These are phyloP conservation scores for Automeris io DNA, from an alignment of 2,888 invertebrate genomes.

Conservation along the genomic window DNA sequence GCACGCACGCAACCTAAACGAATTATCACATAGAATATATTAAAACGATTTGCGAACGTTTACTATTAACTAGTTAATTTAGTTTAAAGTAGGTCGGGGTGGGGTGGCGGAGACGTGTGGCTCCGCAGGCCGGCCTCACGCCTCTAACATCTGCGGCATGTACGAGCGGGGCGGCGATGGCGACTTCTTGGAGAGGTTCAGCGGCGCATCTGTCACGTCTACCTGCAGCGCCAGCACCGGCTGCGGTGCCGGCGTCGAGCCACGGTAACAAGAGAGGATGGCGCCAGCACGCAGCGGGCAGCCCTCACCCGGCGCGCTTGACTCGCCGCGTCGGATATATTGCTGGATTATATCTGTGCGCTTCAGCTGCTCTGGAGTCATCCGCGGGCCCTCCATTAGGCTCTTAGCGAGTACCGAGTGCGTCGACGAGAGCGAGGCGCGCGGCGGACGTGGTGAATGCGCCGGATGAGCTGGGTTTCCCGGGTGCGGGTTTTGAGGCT, in stretches of 20 bases:
- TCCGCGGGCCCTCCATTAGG: slow-evolving; percentile 93
- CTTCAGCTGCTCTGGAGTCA: slow-evolving; percentile 95
- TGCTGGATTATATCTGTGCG: slow-evolving; percentile 95
- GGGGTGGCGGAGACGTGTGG: slow-evolving; percentile 67
- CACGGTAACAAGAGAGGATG: slow-evolving; percentile 52
- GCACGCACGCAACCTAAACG: slow-evolving; percentile 74
- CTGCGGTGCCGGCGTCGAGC: slow-evolving; percentile 62
- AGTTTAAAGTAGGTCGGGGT: slow-evolving; percentile 75
- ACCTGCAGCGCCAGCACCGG: slow-evolving; percentile 79
- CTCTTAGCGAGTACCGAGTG: slow-evolving; percentile 94
- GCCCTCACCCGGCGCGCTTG: slow-evolving; percentile 62
- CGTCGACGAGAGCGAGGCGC: slow-evolving; percentile 85
- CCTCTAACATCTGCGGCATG: slow-evolving; percentile 80
- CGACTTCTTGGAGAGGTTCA: slow-evolving; percentile 93
- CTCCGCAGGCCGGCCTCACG: slow-evolving; percentile 78
- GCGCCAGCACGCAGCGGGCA: slow-evolving; percentile 58
- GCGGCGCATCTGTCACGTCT: slow-evolving; percentile 90
- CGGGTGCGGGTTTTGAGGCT: slow-evolving; percentile 71
- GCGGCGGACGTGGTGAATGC: slow-evolving; percentile 75
- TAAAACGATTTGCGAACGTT: slow-evolving; percentile 79
- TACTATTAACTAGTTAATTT: slow-evolving; percentile 67
- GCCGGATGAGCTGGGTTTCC: slow-evolving; percentile 58
- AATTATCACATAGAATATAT: slow-evolving; percentile 83
- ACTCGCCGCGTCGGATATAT: slow-evolving; percentile 89
- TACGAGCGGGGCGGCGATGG: slow-evolving; percentile 77